Conservation (phyloP, 2,888 invertebrate genomes). For the Napeogenes inachia region DNA sequence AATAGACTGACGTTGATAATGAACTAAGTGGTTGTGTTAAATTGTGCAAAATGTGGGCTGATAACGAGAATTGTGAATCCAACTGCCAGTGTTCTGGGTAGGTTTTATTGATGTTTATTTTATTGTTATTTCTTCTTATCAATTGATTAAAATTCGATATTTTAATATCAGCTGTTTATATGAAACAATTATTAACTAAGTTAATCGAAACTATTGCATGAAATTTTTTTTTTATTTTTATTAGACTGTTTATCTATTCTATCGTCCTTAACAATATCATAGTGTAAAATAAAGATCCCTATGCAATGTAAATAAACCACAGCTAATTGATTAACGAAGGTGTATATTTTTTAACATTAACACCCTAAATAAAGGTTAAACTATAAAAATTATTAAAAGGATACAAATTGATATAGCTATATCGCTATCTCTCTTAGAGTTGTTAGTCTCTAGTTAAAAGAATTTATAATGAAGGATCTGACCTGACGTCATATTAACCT, state of each 20-base stretch:
- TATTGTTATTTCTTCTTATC: not conserved
- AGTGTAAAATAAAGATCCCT: not conserved
- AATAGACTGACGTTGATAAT: conserved; percentile 12
- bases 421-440: not conserved
- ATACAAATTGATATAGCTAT: not conserved
- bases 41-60: conserved; percentile 62
- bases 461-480: conserved; percentile 1
- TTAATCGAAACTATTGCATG: no score
- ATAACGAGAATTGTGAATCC: conserved; percentile 59
- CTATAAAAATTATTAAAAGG: not conserved
- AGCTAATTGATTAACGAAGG: not conserved
- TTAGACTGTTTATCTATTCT: no score
- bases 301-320: not conserved
- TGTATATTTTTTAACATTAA: no score
- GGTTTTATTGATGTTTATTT: conserved; percentile 36
- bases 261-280: not conserved
- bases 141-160: not conserved
- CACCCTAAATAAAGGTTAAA: not conserved
- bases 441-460: not conserved
- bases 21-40: conserved; percentile 18
- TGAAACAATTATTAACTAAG: no score
- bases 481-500: conserved; percentile 21
- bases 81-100: conserved; percentile 72
- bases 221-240: no score
- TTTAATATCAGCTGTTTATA: no score